Percentiles rank a stretch among this genome's conserved stretches.
Conservation (phyloP, 2,888 invertebrate species). For the Spodoptera exigua region DNA sequence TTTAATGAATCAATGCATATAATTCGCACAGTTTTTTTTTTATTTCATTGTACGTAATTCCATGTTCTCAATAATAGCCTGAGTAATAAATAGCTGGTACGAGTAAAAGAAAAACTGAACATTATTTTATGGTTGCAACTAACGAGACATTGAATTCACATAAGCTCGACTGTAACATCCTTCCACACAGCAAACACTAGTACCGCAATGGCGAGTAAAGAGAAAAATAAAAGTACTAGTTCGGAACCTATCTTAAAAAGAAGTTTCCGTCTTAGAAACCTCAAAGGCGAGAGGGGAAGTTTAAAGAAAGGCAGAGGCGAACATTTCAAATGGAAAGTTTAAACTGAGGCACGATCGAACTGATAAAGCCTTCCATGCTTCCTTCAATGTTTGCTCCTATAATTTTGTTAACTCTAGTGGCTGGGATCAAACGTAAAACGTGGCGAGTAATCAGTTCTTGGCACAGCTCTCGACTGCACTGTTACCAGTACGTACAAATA, state of each 20-base stretch:
- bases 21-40: background rate
- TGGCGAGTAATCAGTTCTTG: conserved; percentile 47
- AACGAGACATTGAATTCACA: conserved; percentile 13
- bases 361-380: conserved; percentile 72
- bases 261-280: conserved; percentile 80
- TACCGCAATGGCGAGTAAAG: conserved; percentile 56
- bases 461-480: conserved; percentile 21
- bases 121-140: conserved; percentile 1
- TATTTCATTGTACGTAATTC: too few relatives aligned
- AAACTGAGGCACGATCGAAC: conserved; percentile 70
- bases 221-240: conserved; percentile 70
- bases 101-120: background rate
- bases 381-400: conserved; percentile 68
- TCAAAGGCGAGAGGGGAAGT: conserved; percentile 80
- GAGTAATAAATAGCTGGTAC: background rate
- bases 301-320: conserved; percentile 78
- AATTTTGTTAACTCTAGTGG: conserved; percentile 68
- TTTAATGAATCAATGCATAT: background rate
- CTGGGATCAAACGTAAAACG: conserved; percentile 55
- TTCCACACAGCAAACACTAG: conserved; percentile 39
- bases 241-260: conserved; percentile 70
- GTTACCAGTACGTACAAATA: conserved; percentile 14
- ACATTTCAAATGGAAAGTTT: conserved; percentile 79
- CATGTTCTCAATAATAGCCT: background rate
- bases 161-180: conserved; percentile 30